Base-by-base conservation (phyloP, 2,113 vertebrate genomes). In the Pelmatolapia mariae region DNA sequence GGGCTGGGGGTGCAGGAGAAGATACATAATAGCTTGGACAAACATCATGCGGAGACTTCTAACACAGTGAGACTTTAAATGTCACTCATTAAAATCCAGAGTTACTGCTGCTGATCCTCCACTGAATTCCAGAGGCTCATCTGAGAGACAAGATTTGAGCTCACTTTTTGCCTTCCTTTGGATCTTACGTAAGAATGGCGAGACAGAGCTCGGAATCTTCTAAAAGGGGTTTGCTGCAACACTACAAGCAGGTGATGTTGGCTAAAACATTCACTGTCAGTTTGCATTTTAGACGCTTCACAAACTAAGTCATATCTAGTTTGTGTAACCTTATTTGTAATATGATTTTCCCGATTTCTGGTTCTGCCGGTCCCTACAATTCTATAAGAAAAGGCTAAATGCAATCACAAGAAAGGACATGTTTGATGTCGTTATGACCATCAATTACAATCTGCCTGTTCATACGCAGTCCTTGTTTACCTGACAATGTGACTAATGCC, bases 301-400 rank as follows among this genome's bases (percentile, higher is more conserved):
- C 87, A 82, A 95, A 94, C 76, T 94, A 85, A 95, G 94, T 96
- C 95, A 94, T 87, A 95, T 94, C 90, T 84, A 83, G 91, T 96
- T 95, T 95, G 90, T 89, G 89, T 78, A 95, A 91, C 40, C 24
- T 80, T 53, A 83, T 93, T 91, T 86, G 71, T 86, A 18, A 84
- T 82, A 82, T 22, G 89, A 90, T 61, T 92, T 87, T 87, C 68
- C 89, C 18, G 4, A 54, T 87, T 52, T 50, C 78, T 36, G 59
- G 79, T 89, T 87, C 80, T 82, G 24, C 82, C 71, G 29, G 38
- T 81, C 52, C 26, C 63, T 36, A 66, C 66, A 71, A 52, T 73
- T 90, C 82, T 56, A 87, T 63, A 88, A 82, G 82, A 92, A 91
- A 89, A 80, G 50, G 54, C 81, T 40, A 22, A 90, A 85, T 88